phyloP scores from a whole-genome alignment of 2,888 invertebrate species.

The Agonopterix subpropinquella region DNA sequence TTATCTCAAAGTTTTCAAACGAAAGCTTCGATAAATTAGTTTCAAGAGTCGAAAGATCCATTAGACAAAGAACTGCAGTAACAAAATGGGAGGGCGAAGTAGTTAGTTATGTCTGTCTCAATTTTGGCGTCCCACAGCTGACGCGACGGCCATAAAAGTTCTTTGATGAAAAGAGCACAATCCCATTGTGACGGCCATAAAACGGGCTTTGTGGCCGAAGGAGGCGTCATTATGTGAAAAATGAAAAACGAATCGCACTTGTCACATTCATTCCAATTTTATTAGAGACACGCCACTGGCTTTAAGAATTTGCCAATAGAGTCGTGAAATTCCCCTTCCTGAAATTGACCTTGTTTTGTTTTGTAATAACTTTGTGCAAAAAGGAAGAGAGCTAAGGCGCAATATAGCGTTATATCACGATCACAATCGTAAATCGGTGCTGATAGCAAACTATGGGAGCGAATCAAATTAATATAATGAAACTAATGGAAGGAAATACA shows the following conservation, averaged over 20 bases:
- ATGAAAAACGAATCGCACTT: slow-evolving; percentile 66
- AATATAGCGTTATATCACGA: no score
- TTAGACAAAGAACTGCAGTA: slow-evolving; percentile 23
- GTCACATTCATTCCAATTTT: slow-evolving; percentile 53
- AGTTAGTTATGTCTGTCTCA: slow-evolving; percentile 55
- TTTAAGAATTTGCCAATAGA: slow-evolving; percentile 34
- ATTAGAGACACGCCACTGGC: slow-evolving; percentile 30
- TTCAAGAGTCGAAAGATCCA: slow-evolving; percentile 3
- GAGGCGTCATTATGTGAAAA: slow-evolving; percentile 59
- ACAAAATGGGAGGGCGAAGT: slow-evolving; percentile 29
- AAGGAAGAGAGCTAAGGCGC: no score
- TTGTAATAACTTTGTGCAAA: no score
- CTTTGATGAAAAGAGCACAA: slow-evolving; percentile 69
- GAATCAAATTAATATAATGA: no score
- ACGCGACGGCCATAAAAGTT: slow-evolving; percentile 63
- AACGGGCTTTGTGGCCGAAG: slow-evolving; percentile 64
- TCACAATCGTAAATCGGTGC: no score
- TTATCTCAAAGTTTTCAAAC: neutral
- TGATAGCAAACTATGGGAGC: no score
- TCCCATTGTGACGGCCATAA: slow-evolving; percentile 67
- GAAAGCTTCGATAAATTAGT: neutral
- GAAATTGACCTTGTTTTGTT: no score
- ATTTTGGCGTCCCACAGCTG: slow-evolving; percentile 62
- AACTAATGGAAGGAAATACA: no score
- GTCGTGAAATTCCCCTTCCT: no score